phyloP scores from a whole-genome alignment of 2,113 vertebrate species.

The Petromus typicus region DNA sequence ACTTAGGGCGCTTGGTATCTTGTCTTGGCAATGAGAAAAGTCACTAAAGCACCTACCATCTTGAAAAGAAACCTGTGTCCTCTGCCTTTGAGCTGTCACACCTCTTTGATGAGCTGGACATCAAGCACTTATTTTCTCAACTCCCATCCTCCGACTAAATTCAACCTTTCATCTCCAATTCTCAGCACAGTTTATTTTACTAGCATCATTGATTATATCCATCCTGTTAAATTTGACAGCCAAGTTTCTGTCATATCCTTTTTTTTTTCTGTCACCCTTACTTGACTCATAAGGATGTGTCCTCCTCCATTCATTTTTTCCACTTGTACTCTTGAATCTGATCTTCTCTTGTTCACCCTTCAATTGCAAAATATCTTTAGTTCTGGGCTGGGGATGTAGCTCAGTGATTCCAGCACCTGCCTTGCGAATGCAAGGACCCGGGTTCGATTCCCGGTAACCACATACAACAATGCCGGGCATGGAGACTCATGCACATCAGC shows the following conservation, averaged over 20 bases:
- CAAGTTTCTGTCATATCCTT: background rate
- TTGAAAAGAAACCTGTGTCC: background rate
- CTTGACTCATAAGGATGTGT: background rate
- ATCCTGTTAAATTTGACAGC: background rate
- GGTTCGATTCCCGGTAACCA: too few relatives aligned
- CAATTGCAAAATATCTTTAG: background rate
- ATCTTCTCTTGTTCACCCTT: background rate
- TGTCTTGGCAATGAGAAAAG: background rate
- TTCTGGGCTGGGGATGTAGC: too few relatives aligned
- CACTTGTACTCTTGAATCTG: background rate
- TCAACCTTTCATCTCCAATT: too few relatives aligned
- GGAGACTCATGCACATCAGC: too few relatives aligned
- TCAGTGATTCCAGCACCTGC: too few relatives aligned
- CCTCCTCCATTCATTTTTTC: background rate
- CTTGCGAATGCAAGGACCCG: too few relatives aligned
- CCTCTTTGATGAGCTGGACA: background rate
- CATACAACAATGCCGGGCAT: too few relatives aligned
- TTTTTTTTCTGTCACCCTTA: background rate
- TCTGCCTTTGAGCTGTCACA: background rate
- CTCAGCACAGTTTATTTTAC: background rate
- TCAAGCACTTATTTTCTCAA: background rate
- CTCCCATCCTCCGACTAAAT: background rate
- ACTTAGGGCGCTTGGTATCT: background rate
- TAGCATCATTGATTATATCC: background rate
- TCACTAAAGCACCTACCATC: background rate